These are phyloP conservation scores for Thaumatotibia leucotreta DNA, from an alignment of 1,140 invertebrate species.

Conservation along the genomic window DNA sequence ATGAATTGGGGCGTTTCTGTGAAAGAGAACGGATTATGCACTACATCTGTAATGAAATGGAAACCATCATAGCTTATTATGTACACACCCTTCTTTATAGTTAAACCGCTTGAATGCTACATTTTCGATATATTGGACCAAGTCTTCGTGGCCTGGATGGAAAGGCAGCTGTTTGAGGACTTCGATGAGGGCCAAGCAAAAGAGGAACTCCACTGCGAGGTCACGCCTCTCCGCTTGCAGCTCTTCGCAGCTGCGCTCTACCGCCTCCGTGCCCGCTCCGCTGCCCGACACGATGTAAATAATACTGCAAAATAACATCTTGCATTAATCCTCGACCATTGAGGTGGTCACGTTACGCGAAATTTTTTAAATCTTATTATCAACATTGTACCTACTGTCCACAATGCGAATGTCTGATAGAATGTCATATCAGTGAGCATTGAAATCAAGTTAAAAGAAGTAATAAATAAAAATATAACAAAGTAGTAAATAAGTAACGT, in stretches of 20 bases:
- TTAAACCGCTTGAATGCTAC: conserved; percentile 98
- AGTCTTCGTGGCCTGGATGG: conserved; percentile 98
- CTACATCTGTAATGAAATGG: too few species aligned
- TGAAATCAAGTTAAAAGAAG: too few species aligned
- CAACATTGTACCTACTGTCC: too few species aligned
- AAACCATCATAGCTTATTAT: conserved; percentile 20
- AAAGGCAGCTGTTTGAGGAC: conserved; percentile 96
- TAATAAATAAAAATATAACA: too few species aligned
- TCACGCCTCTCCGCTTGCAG: conserved; percentile 90
- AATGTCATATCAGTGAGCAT: too few species aligned
- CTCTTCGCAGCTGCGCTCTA: conserved; percentile 84
- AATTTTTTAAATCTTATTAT: too few species aligned
- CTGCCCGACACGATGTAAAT: conserved; percentile 85
- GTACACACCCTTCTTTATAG: conserved; percentile 93
- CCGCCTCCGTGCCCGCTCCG: conserved; percentile 78
- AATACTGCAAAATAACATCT: conserved; percentile 73
- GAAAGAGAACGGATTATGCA: too few species aligned
- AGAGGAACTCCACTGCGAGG: conserved; percentile 98
- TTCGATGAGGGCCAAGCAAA: conserved; percentile 98
- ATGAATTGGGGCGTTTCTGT: too few species aligned
- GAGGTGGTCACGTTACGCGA: too few species aligned
- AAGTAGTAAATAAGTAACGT: too few species aligned
- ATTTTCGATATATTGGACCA: conserved; percentile 96
- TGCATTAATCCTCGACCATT: too few species aligned
- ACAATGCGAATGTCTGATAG: too few species aligned